phyloP scores from a whole-genome alignment of 2,113 vertebrate genomes.

The Periophthalmus modestus region DNA sequence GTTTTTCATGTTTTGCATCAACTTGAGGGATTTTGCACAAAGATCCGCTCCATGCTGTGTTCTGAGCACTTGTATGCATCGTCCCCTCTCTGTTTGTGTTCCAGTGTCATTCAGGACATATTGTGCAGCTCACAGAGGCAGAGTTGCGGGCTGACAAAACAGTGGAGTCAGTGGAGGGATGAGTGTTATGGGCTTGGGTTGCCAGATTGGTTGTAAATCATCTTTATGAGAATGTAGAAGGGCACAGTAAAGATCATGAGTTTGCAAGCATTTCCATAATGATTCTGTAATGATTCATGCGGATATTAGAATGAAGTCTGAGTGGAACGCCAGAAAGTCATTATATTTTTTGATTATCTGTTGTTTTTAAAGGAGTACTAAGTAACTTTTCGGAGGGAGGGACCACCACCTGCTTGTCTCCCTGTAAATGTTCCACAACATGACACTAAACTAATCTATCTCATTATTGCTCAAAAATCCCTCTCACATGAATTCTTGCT shows the following conservation, averaged over 20 bases:
- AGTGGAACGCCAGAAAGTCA: slow-evolving; percentile 5
- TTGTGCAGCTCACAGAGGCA: slow-evolving; percentile 59
- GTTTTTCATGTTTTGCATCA: slow-evolving; percentile 31
- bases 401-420: no score
- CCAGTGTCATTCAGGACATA: slow-evolving; percentile 57
- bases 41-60: slow-evolving; percentile 14
- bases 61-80: background rate
- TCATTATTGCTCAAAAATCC: no score
- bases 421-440: no score
- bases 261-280: slow-evolving; percentile 30
- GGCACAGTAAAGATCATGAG: slow-evolving; percentile 30
- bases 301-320: slow-evolving; percentile 32
- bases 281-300: slow-evolving; percentile 32
- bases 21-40: slow-evolving; percentile 19
- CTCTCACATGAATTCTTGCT: no score
- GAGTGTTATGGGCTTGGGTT: slow-evolving; percentile 58
- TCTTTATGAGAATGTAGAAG: slow-evolving; percentile 59
- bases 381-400: no score
- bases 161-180: slow-evolving; percentile 50
- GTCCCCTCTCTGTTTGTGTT: slow-evolving; percentile 30
- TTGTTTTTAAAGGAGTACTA: background rate
- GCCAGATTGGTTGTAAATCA: slow-evolving; percentile 67
- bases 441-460: no score
- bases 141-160: slow-evolving; percentile 59
- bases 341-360: background rate